Evolutionary conservation across 2,113 vertebrate species (phyloP).

Genomic region (Lamprotornis superbus): DNA sequence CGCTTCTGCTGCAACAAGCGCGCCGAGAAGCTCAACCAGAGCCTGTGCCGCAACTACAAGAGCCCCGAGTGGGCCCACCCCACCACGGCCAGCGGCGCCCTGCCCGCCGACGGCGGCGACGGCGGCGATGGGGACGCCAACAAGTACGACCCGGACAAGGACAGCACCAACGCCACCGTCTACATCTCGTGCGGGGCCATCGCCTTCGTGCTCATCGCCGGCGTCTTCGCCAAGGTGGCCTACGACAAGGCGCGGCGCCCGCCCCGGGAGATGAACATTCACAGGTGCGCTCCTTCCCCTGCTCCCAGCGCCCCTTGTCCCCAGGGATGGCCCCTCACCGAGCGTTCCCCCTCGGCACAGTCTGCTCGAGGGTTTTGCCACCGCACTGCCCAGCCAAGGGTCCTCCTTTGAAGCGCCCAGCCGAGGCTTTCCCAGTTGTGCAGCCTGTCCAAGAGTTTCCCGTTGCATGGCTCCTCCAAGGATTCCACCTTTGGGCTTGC

Average conservation of each 20-base stretch:
- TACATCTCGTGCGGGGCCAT: constrained; percentile 98
- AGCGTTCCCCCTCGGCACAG: background rate
- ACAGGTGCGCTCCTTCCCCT: constrained; percentile 81
- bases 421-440: background rate
- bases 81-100: constrained; percentile 73
- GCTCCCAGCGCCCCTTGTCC: background rate
- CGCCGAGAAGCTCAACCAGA: constrained; percentile 92
- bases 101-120: constrained; percentile 62
- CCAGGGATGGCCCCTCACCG: background rate
- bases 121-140: constrained; percentile 76
- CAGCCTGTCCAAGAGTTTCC: background rate
- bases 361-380: rapidly evolving
- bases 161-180: constrained; percentile 95
- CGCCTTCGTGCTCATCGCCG: constrained; percentile 92
- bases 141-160: constrained; percentile 90
- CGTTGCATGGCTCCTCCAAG: rapidly evolving
- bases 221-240: constrained; percentile 94
- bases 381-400: rapidly evolving
- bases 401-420: rapidly evolving
- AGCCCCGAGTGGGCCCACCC: constrained; percentile 86
- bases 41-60: constrained; percentile 89
- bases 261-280: constrained; percentile 98
- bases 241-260: constrained; percentile 97
- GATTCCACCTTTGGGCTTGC: background rate
- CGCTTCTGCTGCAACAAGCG: constrained; percentile 98